These are phyloP conservation scores for Pogonophryne albipinna DNA, from an alignment of 2,797 vertebrate genomes.

Conservation along the genomic window DNA sequence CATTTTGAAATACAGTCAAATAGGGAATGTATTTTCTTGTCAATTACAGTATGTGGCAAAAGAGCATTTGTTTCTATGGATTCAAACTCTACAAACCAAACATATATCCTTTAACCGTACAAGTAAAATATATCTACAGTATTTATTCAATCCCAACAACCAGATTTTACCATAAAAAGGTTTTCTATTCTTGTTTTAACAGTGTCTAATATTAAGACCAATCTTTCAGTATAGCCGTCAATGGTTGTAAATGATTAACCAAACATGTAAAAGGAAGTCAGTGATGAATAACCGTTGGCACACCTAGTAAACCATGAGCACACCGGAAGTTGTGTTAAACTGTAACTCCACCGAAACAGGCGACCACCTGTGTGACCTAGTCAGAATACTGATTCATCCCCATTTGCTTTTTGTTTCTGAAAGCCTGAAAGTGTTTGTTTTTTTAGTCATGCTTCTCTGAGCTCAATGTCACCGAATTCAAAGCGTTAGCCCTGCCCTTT, in stretches of 20 bases:
- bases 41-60: no score
- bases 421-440: background rate
- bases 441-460: conserved; percentile 1
- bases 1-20: background rate
- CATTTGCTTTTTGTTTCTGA: background rate
- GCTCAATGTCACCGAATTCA: background rate
- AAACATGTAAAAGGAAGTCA: conserved; percentile 25
- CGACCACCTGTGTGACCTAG: background rate
- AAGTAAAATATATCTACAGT: background rate
- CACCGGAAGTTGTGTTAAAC: conserved; percentile 6
- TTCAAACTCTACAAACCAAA: no score
- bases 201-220: background rate
- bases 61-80: no score
- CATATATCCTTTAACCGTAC: background rate
- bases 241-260: conserved; percentile 30
- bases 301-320: conserved; percentile 9
- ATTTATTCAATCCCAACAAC: no score
- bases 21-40: no score
- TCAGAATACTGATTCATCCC: background rate
- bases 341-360: background rate
- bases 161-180: no score
- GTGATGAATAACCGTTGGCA: conserved; percentile 8
- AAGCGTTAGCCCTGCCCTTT: background rate
- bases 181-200: no score
- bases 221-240: conserved; percentile 5